phyloP scores from a whole-genome alignment of 2,797 vertebrate genomes.

The Chiloscyllium punctatum region DNA sequence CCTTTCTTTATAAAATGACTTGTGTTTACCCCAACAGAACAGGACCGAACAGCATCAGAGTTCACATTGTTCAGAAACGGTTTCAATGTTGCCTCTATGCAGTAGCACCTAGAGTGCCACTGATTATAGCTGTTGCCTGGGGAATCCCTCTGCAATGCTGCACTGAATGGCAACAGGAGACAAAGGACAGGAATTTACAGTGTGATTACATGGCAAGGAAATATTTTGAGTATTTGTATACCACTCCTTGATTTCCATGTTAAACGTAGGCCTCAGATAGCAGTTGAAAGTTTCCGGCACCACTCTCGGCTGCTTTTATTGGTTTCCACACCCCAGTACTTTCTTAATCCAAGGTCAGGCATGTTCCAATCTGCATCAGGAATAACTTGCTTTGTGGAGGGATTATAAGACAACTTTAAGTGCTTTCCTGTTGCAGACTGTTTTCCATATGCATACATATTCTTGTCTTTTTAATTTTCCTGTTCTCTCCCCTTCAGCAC shows the following conservation, averaged over 20 bases:
- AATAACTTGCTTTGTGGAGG: background rate
- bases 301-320: background rate
- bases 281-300: background rate
- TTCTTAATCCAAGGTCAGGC: conserved; percentile 11
- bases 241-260: conserved; percentile 23
- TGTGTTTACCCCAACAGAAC: background rate
- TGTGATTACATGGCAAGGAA: background rate
- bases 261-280: background rate
- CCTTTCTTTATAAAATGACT: background rate
- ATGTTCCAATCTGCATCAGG: background rate
- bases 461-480: background rate
- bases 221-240: conserved; percentile 27
- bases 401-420: background rate
- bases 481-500: background rate
- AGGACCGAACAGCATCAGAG: background rate
- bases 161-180: background rate
- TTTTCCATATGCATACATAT: background rate
- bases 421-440: background rate
- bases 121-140: background rate
- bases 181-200: background rate
- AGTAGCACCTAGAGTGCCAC: background rate
- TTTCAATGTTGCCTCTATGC: background rate
- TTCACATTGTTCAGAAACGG: background rate
- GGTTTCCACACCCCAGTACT: background rate
- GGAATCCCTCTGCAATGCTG: background rate